These are phyloP conservation scores for Mustela lutreola DNA, from an alignment of 2,113 vertebrate species.

Conservation along the genomic window DNA sequence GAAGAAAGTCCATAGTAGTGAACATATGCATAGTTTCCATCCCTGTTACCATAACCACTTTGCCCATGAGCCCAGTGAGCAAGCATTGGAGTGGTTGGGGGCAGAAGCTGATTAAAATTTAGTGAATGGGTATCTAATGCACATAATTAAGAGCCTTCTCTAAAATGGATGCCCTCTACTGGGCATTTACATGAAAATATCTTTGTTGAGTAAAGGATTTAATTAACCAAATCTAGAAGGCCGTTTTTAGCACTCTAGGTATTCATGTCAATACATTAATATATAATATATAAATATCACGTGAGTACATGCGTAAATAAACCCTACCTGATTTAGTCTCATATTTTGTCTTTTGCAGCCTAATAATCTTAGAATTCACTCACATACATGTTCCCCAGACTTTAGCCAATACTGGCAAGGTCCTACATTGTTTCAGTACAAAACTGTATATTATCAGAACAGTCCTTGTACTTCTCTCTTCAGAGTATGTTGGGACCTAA, in stretches of 20 bases:
- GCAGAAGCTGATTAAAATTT: neutral
- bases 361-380: neutral
- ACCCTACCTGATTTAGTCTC: neutral
- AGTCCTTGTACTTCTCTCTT: neutral
- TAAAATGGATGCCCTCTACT: neutral
- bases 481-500: neutral
- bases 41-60: neutral
- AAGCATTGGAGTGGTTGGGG: neutral
- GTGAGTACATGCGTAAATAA: neutral
- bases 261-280: neutral
- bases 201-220: neutral
- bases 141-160: neutral
- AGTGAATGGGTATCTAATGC: neutral
- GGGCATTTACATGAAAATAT: neutral
- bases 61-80: neutral
- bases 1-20: neutral
- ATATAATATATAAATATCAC: neutral
- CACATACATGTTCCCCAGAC: neutral
- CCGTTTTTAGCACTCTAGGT: neutral
- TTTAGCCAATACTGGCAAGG: neutral
- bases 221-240: neutral
- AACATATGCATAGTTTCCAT: neutral
- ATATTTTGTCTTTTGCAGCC: neutral
- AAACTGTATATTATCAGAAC: neutral
- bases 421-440: neutral